phyloP scores from a whole-genome alignment of 1,140 invertebrate genomes.

The Papilio dardanus region DNA sequence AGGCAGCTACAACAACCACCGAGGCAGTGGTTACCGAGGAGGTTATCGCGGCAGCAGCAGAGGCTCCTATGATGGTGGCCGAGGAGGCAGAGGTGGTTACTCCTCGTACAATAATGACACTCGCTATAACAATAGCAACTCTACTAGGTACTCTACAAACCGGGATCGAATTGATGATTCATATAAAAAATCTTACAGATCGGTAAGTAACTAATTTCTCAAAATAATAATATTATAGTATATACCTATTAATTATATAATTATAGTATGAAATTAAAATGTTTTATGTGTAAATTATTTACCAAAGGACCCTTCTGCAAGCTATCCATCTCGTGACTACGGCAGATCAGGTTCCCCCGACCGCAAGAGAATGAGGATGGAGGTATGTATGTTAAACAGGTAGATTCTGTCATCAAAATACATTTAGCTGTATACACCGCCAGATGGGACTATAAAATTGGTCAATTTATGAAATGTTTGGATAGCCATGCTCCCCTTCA shows the following conservation, averaged over 20 bases:
- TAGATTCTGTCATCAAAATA: neutral
- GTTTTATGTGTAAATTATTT: neutral
- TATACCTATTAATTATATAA: too few relatives aligned
- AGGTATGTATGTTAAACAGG: conserved; percentile 63
- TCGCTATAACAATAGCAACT: conserved; percentile 65
- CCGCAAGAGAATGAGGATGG: conserved; percentile 80
- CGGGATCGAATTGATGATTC: conserved; percentile 78
- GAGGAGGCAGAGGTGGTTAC: conserved; percentile 68
- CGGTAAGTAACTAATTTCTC: conserved; percentile 59
- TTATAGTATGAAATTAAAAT: neutral
- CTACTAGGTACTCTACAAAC: conserved; percentile 68
- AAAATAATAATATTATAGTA: neutral
- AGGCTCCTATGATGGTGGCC: conserved; percentile 69
- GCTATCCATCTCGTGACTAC: conserved; percentile 77
- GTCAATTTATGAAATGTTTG: conserved; percentile 12
- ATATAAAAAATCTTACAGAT: conserved; percentile 79
- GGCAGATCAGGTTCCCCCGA: conserved; percentile 77
- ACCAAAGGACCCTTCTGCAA: conserved; percentile 62
- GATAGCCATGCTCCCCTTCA: neutral
- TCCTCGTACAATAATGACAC: conserved; percentile 69
- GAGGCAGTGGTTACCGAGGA: conserved; percentile 68
- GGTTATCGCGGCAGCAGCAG: conserved; percentile 70
- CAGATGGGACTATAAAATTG: neutral
- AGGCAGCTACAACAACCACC: conserved; percentile 67
- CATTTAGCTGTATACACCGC: neutral